Conservation (phyloP, 2,113 vertebrate species). For the Psittacula cyanocephala region DNA sequence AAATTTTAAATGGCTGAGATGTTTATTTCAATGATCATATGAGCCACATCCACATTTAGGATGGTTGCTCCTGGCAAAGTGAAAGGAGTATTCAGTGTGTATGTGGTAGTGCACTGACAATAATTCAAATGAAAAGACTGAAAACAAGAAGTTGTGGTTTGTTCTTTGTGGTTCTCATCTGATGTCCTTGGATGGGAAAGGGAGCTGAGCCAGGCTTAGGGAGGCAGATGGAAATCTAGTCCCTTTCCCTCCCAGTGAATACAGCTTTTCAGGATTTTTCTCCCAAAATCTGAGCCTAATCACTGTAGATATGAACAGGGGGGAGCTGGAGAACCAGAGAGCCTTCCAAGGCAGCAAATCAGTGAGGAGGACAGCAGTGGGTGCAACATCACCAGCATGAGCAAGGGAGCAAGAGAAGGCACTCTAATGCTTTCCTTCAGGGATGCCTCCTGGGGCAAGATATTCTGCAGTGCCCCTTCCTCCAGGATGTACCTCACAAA, state of each 20-base stretch:
- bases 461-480: background rate
- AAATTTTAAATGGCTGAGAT: background rate
- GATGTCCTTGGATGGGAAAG: background rate
- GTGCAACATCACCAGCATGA: accelerated
- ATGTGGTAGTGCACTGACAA: background rate
- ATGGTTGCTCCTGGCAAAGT: background rate
- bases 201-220: background rate
- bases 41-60: background rate
- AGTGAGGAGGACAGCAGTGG: accelerated
- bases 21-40: background rate
- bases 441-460: background rate
- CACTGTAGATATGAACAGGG: background rate
- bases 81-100: background rate
- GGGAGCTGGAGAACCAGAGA: background rate
- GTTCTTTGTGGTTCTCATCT: background rate
- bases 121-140: background rate
- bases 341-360: background rate
- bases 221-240: background rate
- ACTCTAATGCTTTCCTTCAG: accelerated
- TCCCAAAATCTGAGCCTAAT: background rate
- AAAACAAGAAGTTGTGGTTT: background rate
- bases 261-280: accelerated
- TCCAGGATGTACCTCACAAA: background rate
- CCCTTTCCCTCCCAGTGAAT: background rate
- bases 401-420: background rate